Evolutionary conservation across 2,797 vertebrate species (phyloP).

Genomic region (Naso thynnoides): DNA sequence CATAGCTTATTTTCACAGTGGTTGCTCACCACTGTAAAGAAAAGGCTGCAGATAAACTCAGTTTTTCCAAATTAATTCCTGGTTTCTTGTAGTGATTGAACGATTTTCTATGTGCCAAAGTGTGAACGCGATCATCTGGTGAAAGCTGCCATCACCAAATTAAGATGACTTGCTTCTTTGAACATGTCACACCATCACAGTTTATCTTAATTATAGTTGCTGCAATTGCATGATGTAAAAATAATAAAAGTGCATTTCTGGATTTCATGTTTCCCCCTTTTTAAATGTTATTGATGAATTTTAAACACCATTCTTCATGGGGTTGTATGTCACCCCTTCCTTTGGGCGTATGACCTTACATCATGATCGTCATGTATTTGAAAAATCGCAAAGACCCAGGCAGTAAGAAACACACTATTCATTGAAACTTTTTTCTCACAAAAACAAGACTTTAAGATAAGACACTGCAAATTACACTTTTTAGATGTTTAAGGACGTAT

Average conservation of each 20-base stretch:
- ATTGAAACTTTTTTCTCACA: not conserved
- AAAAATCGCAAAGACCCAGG: not conserved
- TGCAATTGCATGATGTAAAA: not conserved
- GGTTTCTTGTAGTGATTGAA: not conserved
- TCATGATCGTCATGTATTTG: constrained; percentile 7
- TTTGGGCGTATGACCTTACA: not conserved
- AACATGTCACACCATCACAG: constrained; percentile 8
- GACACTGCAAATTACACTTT: constrained; percentile 21
- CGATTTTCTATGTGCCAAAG: not conserved
- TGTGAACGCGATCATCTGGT: constrained; percentile 11
- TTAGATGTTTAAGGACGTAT: constrained; percentile 16
- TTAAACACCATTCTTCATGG: constrained; percentile 32
- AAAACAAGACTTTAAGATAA: constrained; percentile 22
- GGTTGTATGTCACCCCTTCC: not conserved
- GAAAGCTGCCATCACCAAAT: constrained; percentile 1
- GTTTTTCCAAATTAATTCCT: not conserved
- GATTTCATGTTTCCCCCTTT: not conserved
- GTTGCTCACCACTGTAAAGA: not conserved
- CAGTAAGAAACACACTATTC: not conserved
- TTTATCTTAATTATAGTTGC: not conserved
- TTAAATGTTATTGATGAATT: constrained; percentile 12
- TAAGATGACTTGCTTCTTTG: constrained; percentile 7
- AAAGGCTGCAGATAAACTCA: not conserved
- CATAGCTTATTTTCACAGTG: too few species aligned
- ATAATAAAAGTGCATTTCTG: constrained; percentile 1